Percentiles rank a stretch among this genome's conserved stretches.
These are phyloP conservation scores for Panzeria rudis DNA, from an alignment of 2,888 invertebrate species.

Conservation along the genomic window DNA sequence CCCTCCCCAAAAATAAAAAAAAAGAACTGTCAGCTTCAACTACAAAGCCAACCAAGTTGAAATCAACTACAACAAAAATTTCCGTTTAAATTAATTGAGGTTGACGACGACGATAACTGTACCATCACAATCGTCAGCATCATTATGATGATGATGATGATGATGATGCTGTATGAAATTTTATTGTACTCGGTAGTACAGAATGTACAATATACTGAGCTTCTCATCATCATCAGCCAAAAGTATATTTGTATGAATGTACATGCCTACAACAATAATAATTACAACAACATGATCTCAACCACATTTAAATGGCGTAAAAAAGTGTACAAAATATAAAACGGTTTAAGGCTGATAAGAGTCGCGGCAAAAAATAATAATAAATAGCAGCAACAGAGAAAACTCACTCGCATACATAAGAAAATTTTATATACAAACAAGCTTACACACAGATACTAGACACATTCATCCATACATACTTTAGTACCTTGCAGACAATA, in stretches of 20 bases:
- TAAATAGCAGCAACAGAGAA: constrained; percentile 53
- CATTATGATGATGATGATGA: background rate
- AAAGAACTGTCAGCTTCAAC: constrained; percentile 56
- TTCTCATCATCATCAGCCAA: constrained; percentile 48
- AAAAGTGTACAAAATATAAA: constrained; percentile 69
- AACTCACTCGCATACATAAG: background rate
- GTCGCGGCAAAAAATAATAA: constrained; percentile 67
- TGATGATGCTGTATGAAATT: constrained; percentile 54
- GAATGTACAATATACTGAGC: constrained; percentile 13
- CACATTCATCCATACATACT: background rate
- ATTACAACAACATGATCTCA: constrained; percentile 67
- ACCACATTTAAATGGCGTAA: constrained; percentile 74
- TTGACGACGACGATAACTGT: constrained; percentile 71
- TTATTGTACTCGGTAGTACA: constrained; percentile 22
- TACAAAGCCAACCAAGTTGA: constrained; percentile 43
- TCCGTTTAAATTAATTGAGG: constrained; percentile 73
- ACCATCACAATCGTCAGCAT: constrained; percentile 58
- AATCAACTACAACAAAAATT: constrained; percentile 65
- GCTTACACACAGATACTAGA: background rate
- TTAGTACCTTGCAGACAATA: no score
- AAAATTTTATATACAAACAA: no score
- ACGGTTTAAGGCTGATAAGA: constrained; percentile 73
- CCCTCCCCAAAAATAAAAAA: constrained; percentile 42
- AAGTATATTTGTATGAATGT: constrained; percentile 1
- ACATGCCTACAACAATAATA: constrained; percentile 46